A percentile compares a stretch with the other conserved stretches of the same genome.
These are phyloP conservation scores for Aelia acuminata DNA, from an alignment of 2,888 invertebrate genomes.

Conservation along the genomic window DNA sequence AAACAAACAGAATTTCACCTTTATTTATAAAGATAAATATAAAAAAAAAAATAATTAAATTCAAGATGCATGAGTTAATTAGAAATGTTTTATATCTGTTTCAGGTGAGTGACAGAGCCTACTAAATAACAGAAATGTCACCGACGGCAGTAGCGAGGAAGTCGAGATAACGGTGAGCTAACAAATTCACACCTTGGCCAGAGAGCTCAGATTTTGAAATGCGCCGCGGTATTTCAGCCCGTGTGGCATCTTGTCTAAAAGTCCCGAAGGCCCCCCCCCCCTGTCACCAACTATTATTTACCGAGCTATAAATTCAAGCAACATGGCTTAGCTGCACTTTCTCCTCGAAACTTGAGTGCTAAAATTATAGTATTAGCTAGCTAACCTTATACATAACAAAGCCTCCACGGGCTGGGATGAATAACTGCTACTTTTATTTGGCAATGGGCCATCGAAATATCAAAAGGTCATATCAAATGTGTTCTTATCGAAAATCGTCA, in stretches of 20 bases:
- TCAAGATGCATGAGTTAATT: background rate
- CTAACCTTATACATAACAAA: conserved; percentile 33
- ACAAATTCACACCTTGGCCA: conserved; percentile 18
- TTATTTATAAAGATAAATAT: no score
- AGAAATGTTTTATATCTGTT: background rate
- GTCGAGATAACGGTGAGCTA: background rate
- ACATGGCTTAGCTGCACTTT: background rate
- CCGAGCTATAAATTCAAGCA: conserved; percentile 3
- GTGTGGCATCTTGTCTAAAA: conserved; percentile 8
- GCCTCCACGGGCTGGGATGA: background rate
- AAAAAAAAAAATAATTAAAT: background rate
- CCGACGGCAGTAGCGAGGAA: background rate
- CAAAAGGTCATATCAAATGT: background rate
- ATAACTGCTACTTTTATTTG: background rate
- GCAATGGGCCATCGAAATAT: background rate
- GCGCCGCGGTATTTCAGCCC: background rate
- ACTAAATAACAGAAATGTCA: background rate
- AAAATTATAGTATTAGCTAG: conserved; percentile 18
- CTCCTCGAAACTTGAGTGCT: conserved; percentile 2
- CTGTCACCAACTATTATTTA: conserved; percentile 33
- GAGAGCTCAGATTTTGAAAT: background rate
- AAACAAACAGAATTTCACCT: no score
- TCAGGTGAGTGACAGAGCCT: background rate
- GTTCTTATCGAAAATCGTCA: background rate
- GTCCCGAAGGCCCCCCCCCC: background rate